A percentile compares a stretch with the other conserved stretches of the same genome.
These are phyloP conservation scores for Vespertilio murinus DNA, from an alignment of 2,797 vertebrate genomes.

Conservation along the genomic window DNA sequence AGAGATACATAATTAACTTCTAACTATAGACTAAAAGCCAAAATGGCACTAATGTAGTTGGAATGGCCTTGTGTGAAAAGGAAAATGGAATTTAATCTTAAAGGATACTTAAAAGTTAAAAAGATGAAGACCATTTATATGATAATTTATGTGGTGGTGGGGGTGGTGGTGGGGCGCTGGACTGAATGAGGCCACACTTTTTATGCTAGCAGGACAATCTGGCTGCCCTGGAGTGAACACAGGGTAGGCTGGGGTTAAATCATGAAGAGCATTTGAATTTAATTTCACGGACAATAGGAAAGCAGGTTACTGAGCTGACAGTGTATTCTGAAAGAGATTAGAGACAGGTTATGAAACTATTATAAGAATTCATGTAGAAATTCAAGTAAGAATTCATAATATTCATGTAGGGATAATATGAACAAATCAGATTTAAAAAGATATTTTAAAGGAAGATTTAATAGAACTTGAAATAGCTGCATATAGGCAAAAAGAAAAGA, in stretches of 20 bases:
- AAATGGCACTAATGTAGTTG: neutral
- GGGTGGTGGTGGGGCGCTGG: neutral
- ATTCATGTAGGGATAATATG: neutral
- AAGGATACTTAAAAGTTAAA: neutral
- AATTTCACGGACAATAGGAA: slow-evolving; percentile 18
- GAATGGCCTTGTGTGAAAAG: slow-evolving; percentile 6
- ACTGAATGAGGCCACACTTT: neutral
- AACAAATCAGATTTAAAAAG: slow-evolving; percentile 4
- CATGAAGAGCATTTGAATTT: neutral
- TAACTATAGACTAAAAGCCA: slow-evolving; percentile 16
- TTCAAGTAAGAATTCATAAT: neutral
- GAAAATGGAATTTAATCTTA: slow-evolving; percentile 17
- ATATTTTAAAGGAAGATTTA: slow-evolving; percentile 16
- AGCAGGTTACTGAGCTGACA: neutral
- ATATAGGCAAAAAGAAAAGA: slow-evolving; percentile 27
- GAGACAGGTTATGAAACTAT: neutral
- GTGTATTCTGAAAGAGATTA: neutral
- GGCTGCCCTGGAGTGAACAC: neutral
- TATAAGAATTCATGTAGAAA: neutral
- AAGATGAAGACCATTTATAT: slow-evolving; percentile 1
- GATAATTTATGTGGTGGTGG: neutral
- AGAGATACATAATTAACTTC: slow-evolving; percentile 1
- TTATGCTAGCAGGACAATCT: neutral
- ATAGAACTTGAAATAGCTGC: slow-evolving; percentile 5
- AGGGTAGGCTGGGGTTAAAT: neutral